A percentile compares a stretch with the other conserved stretches of the same genome.
phyloP scores from a whole-genome alignment of 1,140 invertebrate genomes.

The Episyrphus balteatus region DNA sequence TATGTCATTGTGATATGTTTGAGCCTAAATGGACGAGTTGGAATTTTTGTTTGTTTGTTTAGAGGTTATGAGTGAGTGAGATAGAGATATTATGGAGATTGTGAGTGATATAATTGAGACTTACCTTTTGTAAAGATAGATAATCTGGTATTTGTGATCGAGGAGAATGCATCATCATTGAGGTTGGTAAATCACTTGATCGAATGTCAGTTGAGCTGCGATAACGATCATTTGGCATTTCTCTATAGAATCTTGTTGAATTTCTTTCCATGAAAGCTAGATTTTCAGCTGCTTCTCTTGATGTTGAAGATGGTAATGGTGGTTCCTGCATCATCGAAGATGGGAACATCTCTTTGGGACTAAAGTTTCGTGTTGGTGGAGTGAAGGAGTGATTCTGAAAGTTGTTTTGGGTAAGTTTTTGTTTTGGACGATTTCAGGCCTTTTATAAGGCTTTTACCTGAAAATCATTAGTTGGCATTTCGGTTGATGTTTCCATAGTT shows the following conservation, averaged over 20 bases:
- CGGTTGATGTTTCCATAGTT: too few species aligned
- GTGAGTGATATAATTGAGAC: background rate
- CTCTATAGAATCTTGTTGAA: background rate
- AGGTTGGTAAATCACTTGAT: constrained; percentile 4
- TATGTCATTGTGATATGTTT: too few species aligned
- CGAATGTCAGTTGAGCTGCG: constrained; percentile 24
- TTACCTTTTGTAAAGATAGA: constrained; percentile 1
- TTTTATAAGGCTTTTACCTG: too few species aligned
- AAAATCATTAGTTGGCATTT: too few species aligned
- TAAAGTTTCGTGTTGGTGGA: constrained; percentile 16
- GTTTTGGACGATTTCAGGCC: too few species aligned
- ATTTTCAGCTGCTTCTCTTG: background rate
- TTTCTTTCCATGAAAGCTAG: background rate
- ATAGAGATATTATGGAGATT: background rate
- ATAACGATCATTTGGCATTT: constrained; percentile 14
- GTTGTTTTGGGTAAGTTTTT: too few species aligned
- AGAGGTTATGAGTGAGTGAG: constrained; percentile 19
- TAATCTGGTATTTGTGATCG: background rate
- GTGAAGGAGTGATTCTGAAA: constrained; percentile 24
- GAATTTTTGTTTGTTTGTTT: constrained; percentile 13
- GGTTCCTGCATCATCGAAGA: background rate
- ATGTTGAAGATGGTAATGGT: too few species aligned
- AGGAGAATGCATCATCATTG: background rate
- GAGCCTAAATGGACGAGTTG: background rate
- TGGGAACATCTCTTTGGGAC: background rate